Base-by-base conservation (phyloP, 2,797 vertebrate species). In the Danionella dracula region DNA sequence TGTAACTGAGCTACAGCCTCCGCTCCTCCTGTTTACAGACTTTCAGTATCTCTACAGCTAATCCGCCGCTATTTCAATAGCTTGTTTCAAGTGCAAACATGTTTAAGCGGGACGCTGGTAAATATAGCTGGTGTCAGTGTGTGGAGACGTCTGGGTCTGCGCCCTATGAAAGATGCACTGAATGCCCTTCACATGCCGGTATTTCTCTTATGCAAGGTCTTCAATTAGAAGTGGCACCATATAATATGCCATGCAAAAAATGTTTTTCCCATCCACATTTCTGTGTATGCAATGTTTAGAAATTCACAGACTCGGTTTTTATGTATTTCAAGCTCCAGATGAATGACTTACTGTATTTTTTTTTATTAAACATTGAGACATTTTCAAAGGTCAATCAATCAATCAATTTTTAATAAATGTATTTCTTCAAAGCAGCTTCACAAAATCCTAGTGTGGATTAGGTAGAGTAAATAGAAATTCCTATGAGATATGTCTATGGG, bases 131-230 rank as follows among this genome's bases (percentile, higher is more conserved):
- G 76, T 75, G 78, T 76, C 35, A 23, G 56, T 60, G 54, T 55
- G 51, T 70, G 58, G 63, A 66, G 69, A 70, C 15, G 65, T 82
- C 72, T 81, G 72, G 66, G 58, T 76, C 76, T 78, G 66, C 53
- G 78, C 19, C 49, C 67, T 73, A 72, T 84, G 76, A 87, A 87
- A 81, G 79, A 74, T 72, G 78, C 77, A 82, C 77, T 83, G 76
- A 83, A 54, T 37, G 41, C 21, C 13, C 60, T 71, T 16, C 35
- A 4, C 72, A 7, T 73, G 44, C 70, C 78, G 81, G 82, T 85
- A 85, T 86, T 76, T 75, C 76, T 58, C 78, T 84, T 81, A 82
- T 82, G 80, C 66, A 86, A 85, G 78, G 76, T 67, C 57, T 76
- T 73, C 81, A 82, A 83, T 82, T 83, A 81, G 76, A 76, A 77